Evolutionary conservation across 2,113 vertebrate genomes (phyloP).

Genomic region (Coryphaenoides rupestris): DNA sequence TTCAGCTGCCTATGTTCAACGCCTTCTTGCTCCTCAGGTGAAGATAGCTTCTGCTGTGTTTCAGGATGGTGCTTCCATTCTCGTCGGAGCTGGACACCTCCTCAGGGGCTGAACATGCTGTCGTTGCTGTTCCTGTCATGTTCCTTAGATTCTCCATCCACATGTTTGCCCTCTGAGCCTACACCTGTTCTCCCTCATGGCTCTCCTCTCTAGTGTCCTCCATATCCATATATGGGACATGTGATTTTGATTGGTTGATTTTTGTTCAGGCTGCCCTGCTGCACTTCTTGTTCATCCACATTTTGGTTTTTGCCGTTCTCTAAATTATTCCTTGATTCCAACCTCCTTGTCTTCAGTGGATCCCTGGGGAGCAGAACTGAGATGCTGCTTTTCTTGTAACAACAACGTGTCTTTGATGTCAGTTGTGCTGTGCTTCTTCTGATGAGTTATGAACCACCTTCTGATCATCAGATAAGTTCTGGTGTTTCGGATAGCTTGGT

Average conservation of each 20-base stretch:
- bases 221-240: background rate
- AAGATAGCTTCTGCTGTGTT: constrained; percentile 5
- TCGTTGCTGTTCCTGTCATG: constrained; percentile 10
- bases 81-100: constrained; percentile 15
- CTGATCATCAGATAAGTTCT: constrained; percentile 4
- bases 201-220: background rate
- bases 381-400: too few species aligned
- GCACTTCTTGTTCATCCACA: constrained; percentile 1
- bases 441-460: background rate
- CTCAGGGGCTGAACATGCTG: background rate
- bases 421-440: background rate
- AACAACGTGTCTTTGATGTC: too few species aligned
- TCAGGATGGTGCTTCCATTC: constrained; percentile 9
- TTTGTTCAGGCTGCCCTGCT: background rate
- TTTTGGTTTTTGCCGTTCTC: constrained; percentile 21
- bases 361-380: too few species aligned
- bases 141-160: constrained; percentile 1
- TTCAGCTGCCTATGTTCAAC: background rate
- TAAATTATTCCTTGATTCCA: too few species aligned
- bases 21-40: constrained; percentile 14
- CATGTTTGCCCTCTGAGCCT: constrained; percentile 9
- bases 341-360: too few species aligned
- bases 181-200: constrained; percentile 3
- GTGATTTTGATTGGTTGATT: background rate
- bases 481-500: constrained; percentile 13